Base-by-base conservation (phyloP, 1,140 invertebrate species). In the Atopsyche davidsoni region DNA sequence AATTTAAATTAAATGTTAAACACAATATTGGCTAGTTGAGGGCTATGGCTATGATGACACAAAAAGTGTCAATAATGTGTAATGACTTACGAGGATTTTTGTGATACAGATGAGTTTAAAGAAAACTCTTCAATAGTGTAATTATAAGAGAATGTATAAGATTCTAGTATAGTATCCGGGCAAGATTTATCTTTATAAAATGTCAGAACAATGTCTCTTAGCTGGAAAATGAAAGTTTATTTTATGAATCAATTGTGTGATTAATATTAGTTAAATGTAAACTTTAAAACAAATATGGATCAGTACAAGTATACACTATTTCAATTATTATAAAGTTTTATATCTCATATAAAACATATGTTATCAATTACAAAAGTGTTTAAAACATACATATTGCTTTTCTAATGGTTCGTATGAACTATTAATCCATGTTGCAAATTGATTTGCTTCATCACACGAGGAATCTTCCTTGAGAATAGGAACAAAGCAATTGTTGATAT, bases 301-400 rank as follows among this genome's bases (percentile, higher is more conserved):
- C 14, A 36, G 14, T 36, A 14, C 6, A 18, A 9, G 14, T 9
- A 16, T 7, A 40, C 21, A 7, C 6, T 19, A 40, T 9, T 19
- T 9, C 21, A 17, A 17, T 40, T 13, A 10, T 19, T 19, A 40
- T 13, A 40, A 40, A 10, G 19, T 40, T 4, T 19, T 21, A 3
- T 18, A 40, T 17, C 16, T 18, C 21, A 4, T 13, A 14, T 19
- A 45, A 25, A 25, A n/a, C 14, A 44, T 23, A 25, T 11, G 6
- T 25, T 7, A 23, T 10, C n/a, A 13, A 43, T 43, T 24, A 14
- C 6, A 43, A 19, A 24, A 43, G 14, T 4, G 19, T 38, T 38
- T 38, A 22, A 11, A 36, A 7, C 18, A 36, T 35, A 54, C 51
- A 54, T 48, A 54, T 54, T 54, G 21, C 21, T 54, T 47, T 6